A percentile compares a stretch with the other conserved stretches of the same genome.
These are phyloP conservation scores for Dastarcus helophoroides DNA, from an alignment of 2,888 invertebrate species.

Conservation along the genomic window DNA sequence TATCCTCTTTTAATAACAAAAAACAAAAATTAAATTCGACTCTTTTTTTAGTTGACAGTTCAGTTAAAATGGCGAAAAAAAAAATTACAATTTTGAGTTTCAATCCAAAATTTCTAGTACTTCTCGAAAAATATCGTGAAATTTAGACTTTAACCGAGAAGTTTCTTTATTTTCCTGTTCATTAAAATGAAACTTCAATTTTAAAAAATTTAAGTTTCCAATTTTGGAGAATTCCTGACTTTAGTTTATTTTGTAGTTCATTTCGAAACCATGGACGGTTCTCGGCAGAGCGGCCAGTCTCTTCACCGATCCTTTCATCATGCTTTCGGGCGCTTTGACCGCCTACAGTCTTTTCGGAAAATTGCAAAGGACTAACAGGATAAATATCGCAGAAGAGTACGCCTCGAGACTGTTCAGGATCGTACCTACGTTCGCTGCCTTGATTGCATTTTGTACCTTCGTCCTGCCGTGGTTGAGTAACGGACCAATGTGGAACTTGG, in stretches of 20 bases:
- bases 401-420: slow-evolving; percentile 50
- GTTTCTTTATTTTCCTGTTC: background rate
- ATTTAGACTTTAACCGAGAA: background rate
- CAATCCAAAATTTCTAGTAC: background rate
- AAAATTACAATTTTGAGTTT: no score
- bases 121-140: background rate
- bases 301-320: slow-evolving; percentile 60
- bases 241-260: slow-evolving; percentile 34
- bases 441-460: slow-evolving; percentile 56
- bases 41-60: no score
- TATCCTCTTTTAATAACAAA: no score
- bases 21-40: no score
- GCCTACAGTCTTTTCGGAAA: slow-evolving; percentile 51
- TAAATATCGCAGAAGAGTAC: slow-evolving; percentile 50
- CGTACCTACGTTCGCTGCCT: slow-evolving; percentile 50
- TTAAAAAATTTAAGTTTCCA: background rate
- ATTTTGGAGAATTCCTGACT: background rate
- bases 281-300: slow-evolving; percentile 56
- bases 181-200: background rate
- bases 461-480: slow-evolving; percentile 49
- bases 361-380: slow-evolving; percentile 41
- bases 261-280: slow-evolving; percentile 54
- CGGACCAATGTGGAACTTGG: slow-evolving; percentile 60
- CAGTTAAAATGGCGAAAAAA: no score
- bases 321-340: slow-evolving; percentile 56